phyloP scores from a whole-genome alignment of 2,113 vertebrate species.

The Charadrius vociferus region DNA sequence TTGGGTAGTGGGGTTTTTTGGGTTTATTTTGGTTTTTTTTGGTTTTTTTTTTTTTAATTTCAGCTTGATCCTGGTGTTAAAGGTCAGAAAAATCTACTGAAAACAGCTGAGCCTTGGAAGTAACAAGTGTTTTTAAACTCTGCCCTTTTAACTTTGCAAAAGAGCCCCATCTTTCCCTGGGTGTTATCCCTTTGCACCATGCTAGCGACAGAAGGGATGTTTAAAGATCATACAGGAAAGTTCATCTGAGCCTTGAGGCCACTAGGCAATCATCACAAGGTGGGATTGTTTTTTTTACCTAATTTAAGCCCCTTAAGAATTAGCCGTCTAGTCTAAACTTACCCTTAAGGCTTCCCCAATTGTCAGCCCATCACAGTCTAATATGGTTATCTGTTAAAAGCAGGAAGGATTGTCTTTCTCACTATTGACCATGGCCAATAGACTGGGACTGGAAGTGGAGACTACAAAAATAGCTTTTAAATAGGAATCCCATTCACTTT shows the following conservation, averaged over 20 bases:
- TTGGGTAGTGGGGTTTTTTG: no score
- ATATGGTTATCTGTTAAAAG: not conserved
- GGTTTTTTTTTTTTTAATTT: not conserved
- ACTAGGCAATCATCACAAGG: not conserved
- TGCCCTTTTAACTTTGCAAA: not conserved
- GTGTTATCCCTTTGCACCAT: not conserved
- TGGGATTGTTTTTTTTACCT: not conserved
- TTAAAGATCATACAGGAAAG: not conserved
- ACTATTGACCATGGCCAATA: not conserved
- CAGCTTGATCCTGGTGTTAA: not conserved
- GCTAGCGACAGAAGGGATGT: no score
- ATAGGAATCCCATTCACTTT: not conserved
- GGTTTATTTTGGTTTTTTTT: not conserved
- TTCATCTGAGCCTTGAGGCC: not conserved
- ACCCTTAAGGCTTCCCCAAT: not conserved
- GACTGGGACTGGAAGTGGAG: not conserved
- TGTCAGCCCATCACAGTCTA: not conserved
- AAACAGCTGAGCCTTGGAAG: not conserved
- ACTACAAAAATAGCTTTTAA: not conserved
- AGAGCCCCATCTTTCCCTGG: not conserved
- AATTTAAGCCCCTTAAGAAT: not conserved
- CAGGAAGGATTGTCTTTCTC: not conserved
- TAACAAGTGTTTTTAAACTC: not conserved
- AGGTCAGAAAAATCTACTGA: not conserved
- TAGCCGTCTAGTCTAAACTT: not conserved